phyloP scores from a whole-genome alignment of 2,113 vertebrate genomes.

The Tetrax tetrax region DNA sequence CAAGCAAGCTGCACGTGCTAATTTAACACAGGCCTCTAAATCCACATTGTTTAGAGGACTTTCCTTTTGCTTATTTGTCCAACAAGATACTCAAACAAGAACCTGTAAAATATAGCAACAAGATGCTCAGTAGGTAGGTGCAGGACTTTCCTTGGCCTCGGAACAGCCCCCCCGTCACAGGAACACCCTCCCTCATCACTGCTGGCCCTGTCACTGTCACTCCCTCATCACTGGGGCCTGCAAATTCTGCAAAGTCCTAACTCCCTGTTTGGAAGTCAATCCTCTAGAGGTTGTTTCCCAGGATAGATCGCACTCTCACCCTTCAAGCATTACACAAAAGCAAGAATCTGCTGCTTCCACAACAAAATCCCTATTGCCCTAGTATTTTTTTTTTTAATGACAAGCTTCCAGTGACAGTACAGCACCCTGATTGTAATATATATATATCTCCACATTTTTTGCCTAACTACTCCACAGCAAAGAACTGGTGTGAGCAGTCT shows the following conservation, averaged over 20 bases:
- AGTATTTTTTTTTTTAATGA: not conserved
- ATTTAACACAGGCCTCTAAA: not conserved
- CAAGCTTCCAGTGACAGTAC: not conserved
- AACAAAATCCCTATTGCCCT: not conserved
- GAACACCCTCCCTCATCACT: not conserved
- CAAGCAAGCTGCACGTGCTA: not conserved
- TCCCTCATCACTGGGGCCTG: not conserved
- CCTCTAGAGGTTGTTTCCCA: not conserved
- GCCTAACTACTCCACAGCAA: not conserved
- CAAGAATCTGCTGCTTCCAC: not conserved
- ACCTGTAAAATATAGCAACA: not conserved
- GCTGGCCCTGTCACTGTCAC: not conserved
- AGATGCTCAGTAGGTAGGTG: not conserved
- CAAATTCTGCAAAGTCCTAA: not conserved
- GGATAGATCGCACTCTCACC: not conserved
- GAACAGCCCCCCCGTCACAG: accelerated
- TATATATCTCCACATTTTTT: not conserved
- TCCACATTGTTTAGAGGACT: not conserved
- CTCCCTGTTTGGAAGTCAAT: not conserved
- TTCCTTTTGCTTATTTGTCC: not conserved
- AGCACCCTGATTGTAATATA: not conserved
- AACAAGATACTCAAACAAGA: not conserved
- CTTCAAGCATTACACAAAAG: not conserved
- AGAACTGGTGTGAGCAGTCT: not conserved
- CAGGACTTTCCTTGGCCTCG: not conserved